Evolutionary conservation across 2,113 vertebrate genomes (phyloP).

Genomic region (Hassar affinis): DNA sequence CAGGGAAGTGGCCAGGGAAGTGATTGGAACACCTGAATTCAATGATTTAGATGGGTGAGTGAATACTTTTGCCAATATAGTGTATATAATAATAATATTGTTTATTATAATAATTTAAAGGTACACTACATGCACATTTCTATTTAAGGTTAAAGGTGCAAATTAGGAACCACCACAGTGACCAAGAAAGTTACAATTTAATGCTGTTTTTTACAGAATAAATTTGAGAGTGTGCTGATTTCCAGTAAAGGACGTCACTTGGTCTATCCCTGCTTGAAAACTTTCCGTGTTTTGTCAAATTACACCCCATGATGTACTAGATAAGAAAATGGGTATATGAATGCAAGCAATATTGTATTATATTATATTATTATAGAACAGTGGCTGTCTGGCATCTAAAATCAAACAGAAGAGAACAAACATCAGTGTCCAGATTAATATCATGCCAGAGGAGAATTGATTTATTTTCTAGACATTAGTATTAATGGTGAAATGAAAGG

Average conservation of each 20-base stretch:
- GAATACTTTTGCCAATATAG: too few species aligned
- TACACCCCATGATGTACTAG: not conserved
- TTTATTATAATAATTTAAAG: not conserved
- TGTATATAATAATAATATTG: too few species aligned
- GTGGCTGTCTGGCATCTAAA: not conserved
- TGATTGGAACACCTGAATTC: too few species aligned
- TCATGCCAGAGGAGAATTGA: not conserved
- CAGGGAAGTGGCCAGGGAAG: too few species aligned
- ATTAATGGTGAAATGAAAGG: conserved; percentile 38
- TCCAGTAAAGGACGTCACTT: not conserved
- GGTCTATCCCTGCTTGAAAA: not conserved
- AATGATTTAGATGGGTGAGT: too few species aligned
- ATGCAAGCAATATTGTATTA: not conserved
- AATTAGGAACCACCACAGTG: not conserved
- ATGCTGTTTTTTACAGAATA: not conserved
- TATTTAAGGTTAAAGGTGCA: not conserved
- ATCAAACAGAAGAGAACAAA: not conserved
- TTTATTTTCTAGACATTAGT: not conserved
- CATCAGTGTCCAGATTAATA: not conserved
- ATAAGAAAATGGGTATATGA: not conserved
- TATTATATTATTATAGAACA: not conserved
- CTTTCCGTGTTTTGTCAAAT: not conserved
- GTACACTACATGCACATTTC: not conserved
- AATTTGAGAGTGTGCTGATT: not conserved
- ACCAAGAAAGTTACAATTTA: not conserved